phyloP scores from a whole-genome alignment of 2,888 invertebrate genomes.

The Caenorhabditis wallacei region DNA sequence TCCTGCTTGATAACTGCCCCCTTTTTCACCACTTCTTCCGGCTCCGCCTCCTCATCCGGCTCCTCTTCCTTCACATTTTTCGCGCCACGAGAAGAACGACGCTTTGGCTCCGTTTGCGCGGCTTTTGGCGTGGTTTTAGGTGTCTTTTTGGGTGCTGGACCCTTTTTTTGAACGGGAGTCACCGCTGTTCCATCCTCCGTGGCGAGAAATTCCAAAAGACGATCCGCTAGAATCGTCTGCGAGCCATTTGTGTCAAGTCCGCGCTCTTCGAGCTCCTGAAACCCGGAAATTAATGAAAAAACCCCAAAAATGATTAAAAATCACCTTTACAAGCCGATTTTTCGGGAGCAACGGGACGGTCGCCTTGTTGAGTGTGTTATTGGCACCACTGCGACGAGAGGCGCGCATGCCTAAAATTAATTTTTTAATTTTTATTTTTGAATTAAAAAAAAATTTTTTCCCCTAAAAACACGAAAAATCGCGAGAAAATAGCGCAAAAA shows the following conservation, averaged over 20 bases:
- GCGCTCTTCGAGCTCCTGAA: slow-evolving; percentile 66
- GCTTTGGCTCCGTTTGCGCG: neutral
- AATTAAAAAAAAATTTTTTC: slow-evolving; percentile 15
- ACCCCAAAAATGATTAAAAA: neutral
- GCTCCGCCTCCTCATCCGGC: slow-evolving; percentile 6
- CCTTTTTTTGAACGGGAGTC: slow-evolving; percentile 18
- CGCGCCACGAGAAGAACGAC: neutral
- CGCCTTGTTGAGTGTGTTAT: slow-evolving; percentile 35
- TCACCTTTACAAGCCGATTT: slow-evolving; percentile 44
- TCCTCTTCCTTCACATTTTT: slow-evolving; percentile 18
- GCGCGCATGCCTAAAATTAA: slow-evolving; percentile 39
- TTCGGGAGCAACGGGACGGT: slow-evolving; percentile 38
- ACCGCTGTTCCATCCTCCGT: slow-evolving; percentile 13
- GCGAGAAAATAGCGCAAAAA: neutral
- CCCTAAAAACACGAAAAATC: neutral
- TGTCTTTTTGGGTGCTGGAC: slow-evolving; percentile 1
- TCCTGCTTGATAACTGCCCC: neutral
- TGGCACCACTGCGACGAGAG: slow-evolving; percentile 55
- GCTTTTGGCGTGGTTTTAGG: slow-evolving; percentile 14
- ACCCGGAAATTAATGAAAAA: neutral
- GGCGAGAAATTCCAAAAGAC: slow-evolving; percentile 62
- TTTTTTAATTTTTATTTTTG: too few species aligned
- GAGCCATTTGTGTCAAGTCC: slow-evolving; percentile 58
- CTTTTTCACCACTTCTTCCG: too few species aligned
- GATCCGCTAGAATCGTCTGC: slow-evolving; percentile 59